Percentiles rank a stretch among this genome's conserved stretches.
These are phyloP conservation scores for Carapus acus DNA, from an alignment of 2,797 vertebrate species.

Conservation along the genomic window DNA sequence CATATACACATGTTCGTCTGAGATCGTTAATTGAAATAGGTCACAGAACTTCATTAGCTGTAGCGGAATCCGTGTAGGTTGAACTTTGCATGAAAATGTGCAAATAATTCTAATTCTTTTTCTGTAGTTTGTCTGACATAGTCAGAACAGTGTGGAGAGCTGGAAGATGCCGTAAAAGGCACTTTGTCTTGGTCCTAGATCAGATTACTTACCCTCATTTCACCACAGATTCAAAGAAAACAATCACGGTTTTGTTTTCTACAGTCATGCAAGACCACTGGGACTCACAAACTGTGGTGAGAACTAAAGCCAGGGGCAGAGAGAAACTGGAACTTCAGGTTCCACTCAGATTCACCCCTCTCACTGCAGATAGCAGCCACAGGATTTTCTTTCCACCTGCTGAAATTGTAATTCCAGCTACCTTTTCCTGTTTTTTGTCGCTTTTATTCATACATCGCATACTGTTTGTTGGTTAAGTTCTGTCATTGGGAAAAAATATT, in stretches of 20 bases:
- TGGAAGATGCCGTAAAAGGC: conserved; percentile 49
- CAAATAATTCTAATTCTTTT: not conserved
- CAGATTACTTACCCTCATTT: conserved; percentile 67
- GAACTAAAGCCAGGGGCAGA: conserved; percentile 62
- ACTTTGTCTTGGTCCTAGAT: conserved; percentile 58
- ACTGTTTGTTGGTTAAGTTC: conserved; percentile 7
- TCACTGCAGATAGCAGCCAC: conserved; percentile 44
- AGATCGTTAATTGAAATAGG: not conserved
- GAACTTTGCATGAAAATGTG: conserved; percentile 13
- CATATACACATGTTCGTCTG: conserved; percentile 6
- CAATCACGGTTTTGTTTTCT: conserved; percentile 73
- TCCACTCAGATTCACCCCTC: conserved; percentile 34
- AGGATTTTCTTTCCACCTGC: conserved; percentile 34
- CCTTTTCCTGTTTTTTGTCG: conserved; percentile 19
- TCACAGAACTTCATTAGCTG: conserved; percentile 4
- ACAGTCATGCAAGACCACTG: conserved; percentile 62
- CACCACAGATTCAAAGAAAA: conserved; percentile 61
- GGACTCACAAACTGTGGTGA: conserved; percentile 55
- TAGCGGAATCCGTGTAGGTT: conserved; percentile 21
- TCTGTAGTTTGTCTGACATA: conserved; percentile 15
- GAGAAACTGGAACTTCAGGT: conserved; percentile 73
- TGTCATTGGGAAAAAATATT: not conserved
- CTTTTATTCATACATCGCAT: conserved; percentile 13
- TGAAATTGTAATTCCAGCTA: conserved; percentile 34
- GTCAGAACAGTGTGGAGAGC: conserved; percentile 24